phyloP scores from a whole-genome alignment of 1,140 invertebrate species.

The Drosophila rufa region DNA sequence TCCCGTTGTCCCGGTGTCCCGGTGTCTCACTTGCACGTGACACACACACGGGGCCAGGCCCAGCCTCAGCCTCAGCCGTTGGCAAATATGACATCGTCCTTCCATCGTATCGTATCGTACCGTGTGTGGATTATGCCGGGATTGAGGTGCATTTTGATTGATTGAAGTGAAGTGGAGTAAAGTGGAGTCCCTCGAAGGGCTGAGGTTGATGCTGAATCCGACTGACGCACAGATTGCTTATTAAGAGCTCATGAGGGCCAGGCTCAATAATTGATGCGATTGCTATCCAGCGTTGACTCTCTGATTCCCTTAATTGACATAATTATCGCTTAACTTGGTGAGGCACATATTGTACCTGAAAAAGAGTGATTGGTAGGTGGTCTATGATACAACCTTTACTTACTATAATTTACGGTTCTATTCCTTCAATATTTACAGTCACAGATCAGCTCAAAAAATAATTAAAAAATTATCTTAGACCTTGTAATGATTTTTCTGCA shows the following conservation, averaged over 20 bases:
- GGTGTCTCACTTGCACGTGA: background rate
- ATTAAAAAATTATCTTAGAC: too few species aligned
- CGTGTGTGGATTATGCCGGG: conserved; percentile 34
- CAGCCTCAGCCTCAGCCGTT: background rate
- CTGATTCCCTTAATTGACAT: conserved; percentile 11
- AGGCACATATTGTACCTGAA: background rate
- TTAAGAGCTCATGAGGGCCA: conserved; percentile 18
- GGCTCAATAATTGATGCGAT: conserved; percentile 34
- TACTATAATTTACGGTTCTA: too few species aligned
- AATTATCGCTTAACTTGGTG: conserved; percentile 9
- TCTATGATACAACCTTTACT: too few species aligned
- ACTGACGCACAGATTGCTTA: conserved; percentile 35
- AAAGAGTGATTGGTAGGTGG: too few species aligned
- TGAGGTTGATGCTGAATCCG: background rate
- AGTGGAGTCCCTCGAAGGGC: conserved; percentile 7
- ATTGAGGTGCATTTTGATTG: conserved; percentile 64
- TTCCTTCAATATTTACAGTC: too few species aligned
- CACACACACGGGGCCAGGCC: too few species aligned
- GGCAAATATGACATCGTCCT: conserved; percentile 27
- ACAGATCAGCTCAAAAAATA: too few species aligned
- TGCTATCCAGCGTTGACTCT: background rate
- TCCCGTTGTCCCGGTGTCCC: background rate
- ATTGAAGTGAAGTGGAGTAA: conserved; percentile 42
- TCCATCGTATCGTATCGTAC: background rate
- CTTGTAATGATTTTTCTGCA: too few species aligned